A percentile compares a stretch with the other conserved stretches of the same genome.
Conservation (phyloP, 2,888 invertebrate genomes). For the Nephrocerus scutellatus region DNA sequence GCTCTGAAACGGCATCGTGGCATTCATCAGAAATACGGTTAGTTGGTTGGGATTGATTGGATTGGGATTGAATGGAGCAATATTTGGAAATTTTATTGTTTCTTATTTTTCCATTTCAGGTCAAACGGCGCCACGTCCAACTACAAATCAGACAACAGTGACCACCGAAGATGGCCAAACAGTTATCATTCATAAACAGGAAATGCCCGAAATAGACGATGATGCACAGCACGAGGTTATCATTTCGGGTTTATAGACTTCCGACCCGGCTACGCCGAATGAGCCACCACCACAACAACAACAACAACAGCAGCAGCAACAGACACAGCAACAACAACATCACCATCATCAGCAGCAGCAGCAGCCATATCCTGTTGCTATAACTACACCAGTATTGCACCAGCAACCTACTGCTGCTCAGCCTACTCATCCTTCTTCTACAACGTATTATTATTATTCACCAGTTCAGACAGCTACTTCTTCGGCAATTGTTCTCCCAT, state of each 20-base stretch:
- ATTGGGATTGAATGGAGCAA: background rate
- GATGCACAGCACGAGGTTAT: constrained; percentile 46
- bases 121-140: constrained; percentile 49
- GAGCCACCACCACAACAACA: constrained; percentile 28
- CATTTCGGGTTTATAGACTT: constrained; percentile 44
- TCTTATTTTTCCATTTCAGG: constrained; percentile 23
- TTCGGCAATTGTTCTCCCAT: too few species aligned
- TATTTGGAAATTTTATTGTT: background rate
- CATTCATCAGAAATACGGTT: constrained; percentile 81
- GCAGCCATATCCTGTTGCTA: constrained; percentile 12
- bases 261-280: too few species aligned
- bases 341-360: constrained; percentile 25
- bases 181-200: constrained; percentile 44
- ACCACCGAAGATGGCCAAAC: constrained; percentile 27
- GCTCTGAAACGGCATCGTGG: constrained; percentile 79
- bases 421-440: constrained; percentile 20
- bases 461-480: too few species aligned
- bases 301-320: constrained; percentile 18
- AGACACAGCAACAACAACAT: constrained; percentile 10
- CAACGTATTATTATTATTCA: too few species aligned
- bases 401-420: constrained; percentile 17
- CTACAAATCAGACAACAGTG: constrained; percentile 16
- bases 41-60: constrained; percentile 13
- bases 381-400: constrained; percentile 12
- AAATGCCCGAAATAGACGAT: constrained; percentile 45